These are phyloP conservation scores for Alethe diademata DNA, from an alignment of 2,113 vertebrate genomes.

Conservation along the genomic window DNA sequence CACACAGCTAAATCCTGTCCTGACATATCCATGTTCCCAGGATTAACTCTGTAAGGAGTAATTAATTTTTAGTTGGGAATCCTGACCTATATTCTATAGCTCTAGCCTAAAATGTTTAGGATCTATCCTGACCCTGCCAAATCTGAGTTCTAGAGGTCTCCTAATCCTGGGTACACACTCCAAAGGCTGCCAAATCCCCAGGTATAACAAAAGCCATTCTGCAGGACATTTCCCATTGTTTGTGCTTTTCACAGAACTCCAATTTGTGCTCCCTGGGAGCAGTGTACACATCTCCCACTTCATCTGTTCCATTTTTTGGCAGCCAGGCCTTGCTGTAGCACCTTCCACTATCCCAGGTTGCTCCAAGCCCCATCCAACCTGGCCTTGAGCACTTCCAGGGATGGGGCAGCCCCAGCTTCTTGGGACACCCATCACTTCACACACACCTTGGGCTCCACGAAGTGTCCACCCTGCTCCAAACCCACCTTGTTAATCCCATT, in stretches of 20 bases:
- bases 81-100: background rate
- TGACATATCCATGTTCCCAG: background rate
- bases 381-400: background rate
- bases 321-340: background rate
- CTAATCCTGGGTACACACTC: background rate
- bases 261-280: fast-evolving
- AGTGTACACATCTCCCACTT: background rate
- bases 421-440: background rate
- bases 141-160: background rate
- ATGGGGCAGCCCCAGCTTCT: background rate
- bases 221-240: background rate
- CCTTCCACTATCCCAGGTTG: background rate
- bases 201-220: background rate
- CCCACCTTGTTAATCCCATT: background rate
- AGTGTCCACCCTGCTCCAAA: background rate
- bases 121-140: background rate
- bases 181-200: background rate
- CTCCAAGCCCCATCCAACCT: background rate
- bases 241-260: background rate
- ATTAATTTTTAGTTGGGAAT: background rate
- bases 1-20: fast-evolving
- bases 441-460: background rate
- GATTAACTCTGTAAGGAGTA: background rate
- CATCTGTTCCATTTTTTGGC: background rate
- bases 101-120: background rate